Base-by-base conservation (phyloP, 1,140 invertebrate species). In the Drosophila funebris region DNA sequence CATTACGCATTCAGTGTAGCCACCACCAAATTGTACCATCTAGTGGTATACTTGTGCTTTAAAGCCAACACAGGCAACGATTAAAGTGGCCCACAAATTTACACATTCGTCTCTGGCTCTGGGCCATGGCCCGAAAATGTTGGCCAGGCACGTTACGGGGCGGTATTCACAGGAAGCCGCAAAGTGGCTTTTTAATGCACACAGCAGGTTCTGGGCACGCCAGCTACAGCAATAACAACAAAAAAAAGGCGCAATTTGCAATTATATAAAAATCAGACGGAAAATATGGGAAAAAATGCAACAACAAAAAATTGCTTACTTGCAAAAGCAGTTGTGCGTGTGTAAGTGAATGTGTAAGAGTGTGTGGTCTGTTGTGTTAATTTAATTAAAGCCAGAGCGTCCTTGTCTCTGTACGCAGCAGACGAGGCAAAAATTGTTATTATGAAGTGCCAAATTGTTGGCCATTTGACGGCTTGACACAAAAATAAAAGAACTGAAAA, bases 151-250 rank as follows among this genome's bases (percentile, higher is more conserved):
- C 71, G 78, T 74, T 60, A 80, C 68, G 78, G 67, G 81, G 81
- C 73, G 81, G 69, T 80, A 77, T 77, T 79, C 77, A 78, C 81
- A 85, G 81, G 82, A 85, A 85, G 82, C 83, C 78, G 78, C 82
- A 85, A 85, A 85, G 82, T 85, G 82, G 82, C 82, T 87, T 85
- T 85, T 85, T 87, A 85, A 85, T 85, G 82, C 82, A 87, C 82
- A 85, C 81, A 87, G 77, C 75, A 60, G 78, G 62, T 29, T 57
- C 61, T 43, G 52, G n/a, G 31, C 44, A 61, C 41, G 68, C 61
- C 50, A 24, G 33, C 41, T 39, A 27, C 20, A 60, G 18, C 31
- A 74, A 22, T 52, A 67, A 31, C 31, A 52, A 18, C 27, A 56
- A 39, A 9, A 41, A 62, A 7, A 16, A 44, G 39, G 37, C 63